Evolutionary conservation across 2,888 invertebrate genomes (phyloP).

Genomic region (Neoitamus cyanurus): DNA sequence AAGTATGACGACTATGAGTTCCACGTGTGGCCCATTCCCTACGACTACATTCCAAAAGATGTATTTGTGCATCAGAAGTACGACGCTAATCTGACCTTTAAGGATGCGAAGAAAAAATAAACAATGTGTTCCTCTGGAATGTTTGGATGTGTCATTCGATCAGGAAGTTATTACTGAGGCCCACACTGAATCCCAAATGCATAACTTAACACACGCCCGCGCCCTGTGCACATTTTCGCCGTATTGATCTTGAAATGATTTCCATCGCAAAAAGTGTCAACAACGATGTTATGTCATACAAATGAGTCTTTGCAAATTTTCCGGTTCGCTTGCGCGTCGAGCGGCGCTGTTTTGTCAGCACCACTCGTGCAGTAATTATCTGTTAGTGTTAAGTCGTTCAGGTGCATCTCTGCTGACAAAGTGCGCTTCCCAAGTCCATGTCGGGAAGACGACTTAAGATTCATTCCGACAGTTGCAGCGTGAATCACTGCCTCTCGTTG

Average conservation of each 20-base stretch:
- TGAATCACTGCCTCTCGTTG: slow-evolving; percentile 8
- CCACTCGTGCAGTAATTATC: background rate
- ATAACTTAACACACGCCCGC: slow-evolving; percentile 8
- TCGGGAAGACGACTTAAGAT: background rate
- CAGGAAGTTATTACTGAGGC: slow-evolving; percentile 20
- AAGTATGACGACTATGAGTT: background rate
- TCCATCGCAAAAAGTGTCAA: slow-evolving; percentile 22
- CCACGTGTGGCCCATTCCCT: slow-evolving; percentile 15
- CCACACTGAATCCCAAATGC: background rate
- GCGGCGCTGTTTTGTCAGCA: background rate
- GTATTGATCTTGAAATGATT: slow-evolving; percentile 28
- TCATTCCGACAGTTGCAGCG: background rate
- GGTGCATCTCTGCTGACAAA: background rate
- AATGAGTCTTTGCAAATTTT: background rate
- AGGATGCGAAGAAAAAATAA: background rate
- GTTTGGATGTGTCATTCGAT: background rate
- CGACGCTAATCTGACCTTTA: slow-evolving; percentile 28
- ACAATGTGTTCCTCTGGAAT: background rate
- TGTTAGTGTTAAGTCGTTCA: background rate
- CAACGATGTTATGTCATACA: slow-evolving; percentile 3
- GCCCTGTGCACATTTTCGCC: background rate
- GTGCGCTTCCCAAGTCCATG: background rate
- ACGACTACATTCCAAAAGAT: background rate
- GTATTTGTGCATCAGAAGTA: slow-evolving; percentile 1
- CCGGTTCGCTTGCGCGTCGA: background rate